Conservation (phyloP, 2,888 invertebrate species). For the Incurvaria masculella region DNA sequence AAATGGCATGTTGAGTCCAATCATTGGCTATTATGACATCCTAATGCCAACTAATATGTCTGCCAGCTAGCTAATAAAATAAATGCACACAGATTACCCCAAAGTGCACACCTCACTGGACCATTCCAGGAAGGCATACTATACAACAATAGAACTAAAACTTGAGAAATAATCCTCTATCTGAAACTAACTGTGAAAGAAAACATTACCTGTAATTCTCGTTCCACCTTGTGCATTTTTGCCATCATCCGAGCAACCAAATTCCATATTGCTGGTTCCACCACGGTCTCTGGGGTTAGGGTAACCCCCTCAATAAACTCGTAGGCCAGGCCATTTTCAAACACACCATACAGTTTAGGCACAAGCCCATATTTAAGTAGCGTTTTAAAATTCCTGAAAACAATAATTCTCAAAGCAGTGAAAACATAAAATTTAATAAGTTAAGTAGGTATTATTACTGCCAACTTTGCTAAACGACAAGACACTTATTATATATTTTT, state of each 20-base stretch:
- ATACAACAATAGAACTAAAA: too few species aligned
- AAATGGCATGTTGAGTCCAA: too few species aligned
- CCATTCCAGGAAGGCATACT: too few species aligned
- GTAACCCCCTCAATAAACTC: slow-evolving; percentile 81
- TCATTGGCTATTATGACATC: too few species aligned
- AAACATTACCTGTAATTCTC: slow-evolving; percentile 36
- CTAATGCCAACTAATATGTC: too few species aligned
- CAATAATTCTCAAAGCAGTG: background rate
- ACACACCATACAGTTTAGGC: slow-evolving; percentile 84
- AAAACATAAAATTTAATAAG: background rate
- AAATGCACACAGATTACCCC: too few species aligned
- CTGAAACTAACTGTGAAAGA: too few species aligned
- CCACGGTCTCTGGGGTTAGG: slow-evolving; percentile 63
- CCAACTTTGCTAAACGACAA: background rate
- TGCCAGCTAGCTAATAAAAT: too few species aligned
- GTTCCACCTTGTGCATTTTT: slow-evolving; percentile 67
- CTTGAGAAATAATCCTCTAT: too few species aligned
- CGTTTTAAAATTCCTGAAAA: slow-evolving; percentile 38
- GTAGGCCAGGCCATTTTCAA: slow-evolving; percentile 92
- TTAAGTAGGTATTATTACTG: background rate
- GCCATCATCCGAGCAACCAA: slow-evolving; percentile 82
- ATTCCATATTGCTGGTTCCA: slow-evolving; percentile 63
- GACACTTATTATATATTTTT: background rate
- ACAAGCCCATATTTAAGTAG: slow-evolving; percentile 71
- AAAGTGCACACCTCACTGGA: too few species aligned